phyloP scores from a whole-genome alignment of 2,888 invertebrate genomes.

The Agrotis segetum region DNA sequence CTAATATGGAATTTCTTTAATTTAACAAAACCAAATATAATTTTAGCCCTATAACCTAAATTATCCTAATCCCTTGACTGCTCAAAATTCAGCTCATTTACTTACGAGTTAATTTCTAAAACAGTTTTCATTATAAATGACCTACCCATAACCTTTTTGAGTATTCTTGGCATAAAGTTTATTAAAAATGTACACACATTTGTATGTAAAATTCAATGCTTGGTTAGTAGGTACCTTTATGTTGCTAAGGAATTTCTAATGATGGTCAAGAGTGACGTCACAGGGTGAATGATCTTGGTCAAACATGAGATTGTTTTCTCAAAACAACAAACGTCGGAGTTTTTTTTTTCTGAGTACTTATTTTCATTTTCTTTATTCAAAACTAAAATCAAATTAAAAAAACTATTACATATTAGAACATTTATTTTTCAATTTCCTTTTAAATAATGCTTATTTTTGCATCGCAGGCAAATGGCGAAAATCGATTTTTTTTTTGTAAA shows the following conservation, averaged over 20 bases:
- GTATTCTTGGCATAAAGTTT: constrained; percentile 50
- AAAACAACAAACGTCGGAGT: too few relatives aligned
- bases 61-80: background rate
- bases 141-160: constrained; percentile 38
- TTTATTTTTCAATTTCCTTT: too few relatives aligned
- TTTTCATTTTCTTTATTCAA: too few relatives aligned
- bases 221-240: constrained; percentile 30
- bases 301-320: too few relatives aligned
- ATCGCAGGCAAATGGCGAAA: too few relatives aligned
- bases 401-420: too few relatives aligned
- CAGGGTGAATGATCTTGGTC: background rate
- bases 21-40: background rate
- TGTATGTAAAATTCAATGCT: constrained; percentile 74
- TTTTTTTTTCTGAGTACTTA: too few relatives aligned
- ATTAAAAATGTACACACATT: constrained; percentile 71
- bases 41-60: background rate
- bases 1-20: background rate
- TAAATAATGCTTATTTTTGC: too few relatives aligned
- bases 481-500: too few relatives aligned
- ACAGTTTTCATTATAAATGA: constrained; percentile 53
- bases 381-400: too few relatives aligned
- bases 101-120: constrained; percentile 37
- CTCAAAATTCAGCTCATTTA: constrained; percentile 21
- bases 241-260: constrained; percentile 78
- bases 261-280: constrained; percentile 60